Base-by-base conservation (phyloP, 2,888 invertebrate species). In the Abrostola tripartita region DNA sequence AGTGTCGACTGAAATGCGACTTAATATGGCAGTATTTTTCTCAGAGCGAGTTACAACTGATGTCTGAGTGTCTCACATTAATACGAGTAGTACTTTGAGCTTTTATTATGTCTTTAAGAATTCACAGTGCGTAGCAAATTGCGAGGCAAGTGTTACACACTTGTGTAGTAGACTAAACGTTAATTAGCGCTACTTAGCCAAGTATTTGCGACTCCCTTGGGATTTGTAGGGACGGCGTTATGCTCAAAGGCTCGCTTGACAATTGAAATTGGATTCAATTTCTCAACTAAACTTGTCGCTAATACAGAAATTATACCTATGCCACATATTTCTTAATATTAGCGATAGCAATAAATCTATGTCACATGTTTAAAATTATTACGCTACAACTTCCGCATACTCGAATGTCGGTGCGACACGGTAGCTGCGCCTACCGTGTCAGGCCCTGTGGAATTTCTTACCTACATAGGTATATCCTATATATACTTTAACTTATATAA, bases 191-290 rank as follows among this genome's bases (percentile, higher is more conserved):
- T 72, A 72, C 65, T 72, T 72, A 72, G 57, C 41, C 12, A 55
- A 70, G 65, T 74, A 75, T 72, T 64, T 59, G 75, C 60, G 54
- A 75, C 60, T 72, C 72, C 75, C 72, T 10, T n/a, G 58, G 54
- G 75, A 41, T 14, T 38, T 37, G 49, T 52, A 14, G 11, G 65
- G 65, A 55, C 52, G 56, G 54, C 54, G 57, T 57, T 69, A 55
- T 57, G 54, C 58, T 37, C 35, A 38, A 35, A 50, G 49, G 54
- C 56, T 9, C 14, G 10, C 8, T 24, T 4, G 24, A 24, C 24
- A 24, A 14, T 44, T 47, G 4, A 47, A 47, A 47, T 14, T 24
- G 10, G 44, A 47, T 12, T 47, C 14, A 47, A 24, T 9, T 47
- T 24, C 9, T 14, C 44, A 24, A 24, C 24, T 24, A 24, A 47